A percentile compares a stretch with the other conserved stretches of the same genome.
Evolutionary conservation across 2,888 invertebrate genomes (phyloP).

Genomic region (Lycophotia porphyrea): DNA sequence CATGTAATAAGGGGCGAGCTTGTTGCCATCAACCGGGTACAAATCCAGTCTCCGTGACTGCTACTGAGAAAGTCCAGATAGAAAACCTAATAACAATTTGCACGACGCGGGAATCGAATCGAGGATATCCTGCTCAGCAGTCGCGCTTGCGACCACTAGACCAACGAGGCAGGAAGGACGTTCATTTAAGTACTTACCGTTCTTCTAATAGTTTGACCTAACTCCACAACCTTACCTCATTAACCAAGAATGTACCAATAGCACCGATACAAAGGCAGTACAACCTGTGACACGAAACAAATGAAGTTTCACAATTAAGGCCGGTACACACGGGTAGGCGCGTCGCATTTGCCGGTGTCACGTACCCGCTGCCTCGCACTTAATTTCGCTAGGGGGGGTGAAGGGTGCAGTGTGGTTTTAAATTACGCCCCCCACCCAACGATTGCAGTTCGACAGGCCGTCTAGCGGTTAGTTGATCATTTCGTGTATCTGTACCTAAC

Average conservation of each 20-base stretch:
- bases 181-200: not conserved
- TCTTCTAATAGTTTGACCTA: not conserved
- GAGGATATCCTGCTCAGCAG: too few relatives aligned
- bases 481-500: slow-evolving; percentile 45
- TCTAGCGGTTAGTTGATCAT: slow-evolving; percentile 67
- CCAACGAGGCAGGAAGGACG: too few relatives aligned
- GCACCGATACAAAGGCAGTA: slow-evolving; percentile 47
- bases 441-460: slow-evolving; percentile 76
- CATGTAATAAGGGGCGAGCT: too few relatives aligned
- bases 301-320: slow-evolving; percentile 88
- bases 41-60: too few relatives aligned
- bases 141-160: too few relatives aligned
- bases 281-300: slow-evolving; percentile 76
- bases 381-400: slow-evolving; percentile 84
- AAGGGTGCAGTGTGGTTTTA: slow-evolving; percentile 84
- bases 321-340: slow-evolving; percentile 84
- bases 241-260: slow-evolving; percentile 41
- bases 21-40: too few relatives aligned
- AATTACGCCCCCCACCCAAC: slow-evolving; percentile 83
- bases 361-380: slow-evolving; percentile 87
- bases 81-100: too few relatives aligned
- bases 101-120: too few relatives aligned
- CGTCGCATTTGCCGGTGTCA: slow-evolving; percentile 88
- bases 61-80: too few relatives aligned
- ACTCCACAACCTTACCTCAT: slow-evolving; percentile 6